Percentiles rank a stretch among this genome's conserved stretches.
Evolutionary conservation across 1,140 invertebrate species (phyloP).

Genomic region (Nylanderia fulva): DNA sequence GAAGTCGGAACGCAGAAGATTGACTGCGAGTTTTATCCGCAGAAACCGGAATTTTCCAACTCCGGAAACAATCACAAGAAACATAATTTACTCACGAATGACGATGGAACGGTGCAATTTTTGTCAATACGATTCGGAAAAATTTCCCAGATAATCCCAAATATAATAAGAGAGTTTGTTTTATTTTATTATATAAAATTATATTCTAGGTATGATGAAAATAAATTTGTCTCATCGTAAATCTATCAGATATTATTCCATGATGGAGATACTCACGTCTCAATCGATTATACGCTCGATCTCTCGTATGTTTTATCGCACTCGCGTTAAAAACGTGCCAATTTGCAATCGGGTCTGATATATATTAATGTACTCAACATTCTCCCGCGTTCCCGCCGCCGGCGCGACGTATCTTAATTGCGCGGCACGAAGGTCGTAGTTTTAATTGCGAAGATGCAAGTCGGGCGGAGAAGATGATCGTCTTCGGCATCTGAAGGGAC

Average conservation of each 20-base stretch:
- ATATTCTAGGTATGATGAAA: neutral
- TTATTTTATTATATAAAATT: constrained; percentile 2
- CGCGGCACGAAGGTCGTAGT: constrained; percentile 34
- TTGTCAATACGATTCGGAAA: neutral
- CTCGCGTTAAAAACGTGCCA: constrained; percentile 23
- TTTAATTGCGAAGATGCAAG: constrained; percentile 56
- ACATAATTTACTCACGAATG: neutral
- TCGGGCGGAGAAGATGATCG: constrained; percentile 35
- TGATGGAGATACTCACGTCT: neutral
- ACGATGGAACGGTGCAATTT: neutral
- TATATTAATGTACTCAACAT: constrained; percentile 49
- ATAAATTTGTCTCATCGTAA: neutral
- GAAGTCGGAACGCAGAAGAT: constrained; percentile 43
- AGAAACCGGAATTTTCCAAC: constrained; percentile 17
- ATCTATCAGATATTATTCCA: neutral
- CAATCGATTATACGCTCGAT: constrained; percentile 1
- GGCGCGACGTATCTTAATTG: constrained; percentile 27
- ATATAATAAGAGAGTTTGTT: neutral
- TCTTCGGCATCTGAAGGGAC: constrained; percentile 42
- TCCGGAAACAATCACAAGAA: neutral
- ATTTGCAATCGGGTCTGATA: constrained; percentile 5
- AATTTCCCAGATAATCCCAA: neutral
- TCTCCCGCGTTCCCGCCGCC: neutral
- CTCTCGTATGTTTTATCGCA: neutral
- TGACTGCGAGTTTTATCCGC: neutral